Conservation (phyloP, 2,797 vertebrate genomes). For the Pseudochaenichthys georgianus region DNA sequence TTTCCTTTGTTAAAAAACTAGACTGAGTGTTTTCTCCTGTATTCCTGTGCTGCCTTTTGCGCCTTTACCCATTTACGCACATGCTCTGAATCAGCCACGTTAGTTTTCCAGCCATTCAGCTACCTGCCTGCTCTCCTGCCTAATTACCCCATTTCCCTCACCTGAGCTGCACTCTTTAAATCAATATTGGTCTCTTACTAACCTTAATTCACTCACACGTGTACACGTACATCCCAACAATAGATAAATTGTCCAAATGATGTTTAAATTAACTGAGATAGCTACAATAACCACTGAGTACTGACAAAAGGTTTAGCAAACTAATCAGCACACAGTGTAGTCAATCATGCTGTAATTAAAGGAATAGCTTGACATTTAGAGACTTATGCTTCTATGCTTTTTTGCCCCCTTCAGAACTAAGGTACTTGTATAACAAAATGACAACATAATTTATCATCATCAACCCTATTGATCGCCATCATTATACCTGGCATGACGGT, state of each 20-base stretch:
- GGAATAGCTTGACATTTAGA: not conserved
- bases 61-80: too few relatives aligned
- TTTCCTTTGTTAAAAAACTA: not conserved
- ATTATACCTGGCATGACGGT: slow-evolving; percentile 94
- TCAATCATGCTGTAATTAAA: not conserved
- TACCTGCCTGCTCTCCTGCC: too few relatives aligned
- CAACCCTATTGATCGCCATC: not conserved
- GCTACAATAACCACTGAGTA: not conserved
- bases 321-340: not conserved
- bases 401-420: too few relatives aligned
- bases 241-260: not conserved
- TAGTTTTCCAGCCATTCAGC: too few relatives aligned
- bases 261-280: not conserved
- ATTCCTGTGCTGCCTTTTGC: too few relatives aligned
- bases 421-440: too few relatives aligned
- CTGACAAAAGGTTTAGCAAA: not conserved
- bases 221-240: not conserved
- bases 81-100: too few relatives aligned
- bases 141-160: too few relatives aligned
- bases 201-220: not conserved
- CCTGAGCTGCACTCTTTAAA: too few relatives aligned
- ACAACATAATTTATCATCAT: too few relatives aligned
- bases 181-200: not conserved
- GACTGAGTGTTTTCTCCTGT: too few relatives aligned
- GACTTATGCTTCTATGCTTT: too few relatives aligned